A percentile compares a stretch with the other conserved stretches of the same genome.
Evolutionary conservation across 2,888 invertebrate species (phyloP).

Genomic region (Cyclophora punctaria): DNA sequence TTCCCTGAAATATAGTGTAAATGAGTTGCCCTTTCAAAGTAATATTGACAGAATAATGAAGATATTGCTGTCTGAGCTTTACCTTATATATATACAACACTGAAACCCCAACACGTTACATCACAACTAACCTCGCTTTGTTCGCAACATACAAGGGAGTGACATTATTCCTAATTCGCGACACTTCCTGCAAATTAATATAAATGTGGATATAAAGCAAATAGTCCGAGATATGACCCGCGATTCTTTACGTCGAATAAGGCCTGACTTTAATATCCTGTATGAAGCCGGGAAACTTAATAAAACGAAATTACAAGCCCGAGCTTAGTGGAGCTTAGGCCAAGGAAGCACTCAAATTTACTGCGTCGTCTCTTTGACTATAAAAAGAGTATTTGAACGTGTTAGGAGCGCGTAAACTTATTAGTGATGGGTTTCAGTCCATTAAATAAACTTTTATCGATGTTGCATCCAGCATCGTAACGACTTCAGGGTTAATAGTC

Average conservation of each 20-base stretch:
- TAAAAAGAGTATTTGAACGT: slow-evolving; percentile 47
- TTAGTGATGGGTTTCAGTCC: slow-evolving; percentile 13
- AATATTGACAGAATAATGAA: too few species aligned
- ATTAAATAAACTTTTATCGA: slow-evolving; percentile 7
- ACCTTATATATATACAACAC: too few species aligned
- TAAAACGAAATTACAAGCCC: slow-evolving; percentile 53
- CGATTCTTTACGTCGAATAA: slow-evolving; percentile 25
- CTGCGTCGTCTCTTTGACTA: slow-evolving; percentile 44
- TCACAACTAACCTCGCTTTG: too few species aligned
- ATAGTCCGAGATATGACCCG: slow-evolving; percentile 9
- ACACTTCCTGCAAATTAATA: neutral
- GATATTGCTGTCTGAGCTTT: too few species aligned
- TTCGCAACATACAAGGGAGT: too few species aligned
- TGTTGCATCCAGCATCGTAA: neutral
- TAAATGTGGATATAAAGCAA: neutral
- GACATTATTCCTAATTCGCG: too few species aligned
- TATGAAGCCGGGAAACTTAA: slow-evolving; percentile 41
- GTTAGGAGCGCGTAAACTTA: slow-evolving; percentile 35
- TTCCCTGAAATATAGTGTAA: too few species aligned
- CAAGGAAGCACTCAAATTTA: slow-evolving; percentile 50
- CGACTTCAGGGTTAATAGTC: too few species aligned
- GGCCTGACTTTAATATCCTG: slow-evolving; percentile 34
- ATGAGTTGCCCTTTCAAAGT: too few species aligned
- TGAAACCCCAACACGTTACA: too few species aligned
- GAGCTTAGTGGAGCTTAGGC: slow-evolving; percentile 38